phyloP scores from a whole-genome alignment of 2,888 invertebrate genomes.

The Euzetes globulus region DNA sequence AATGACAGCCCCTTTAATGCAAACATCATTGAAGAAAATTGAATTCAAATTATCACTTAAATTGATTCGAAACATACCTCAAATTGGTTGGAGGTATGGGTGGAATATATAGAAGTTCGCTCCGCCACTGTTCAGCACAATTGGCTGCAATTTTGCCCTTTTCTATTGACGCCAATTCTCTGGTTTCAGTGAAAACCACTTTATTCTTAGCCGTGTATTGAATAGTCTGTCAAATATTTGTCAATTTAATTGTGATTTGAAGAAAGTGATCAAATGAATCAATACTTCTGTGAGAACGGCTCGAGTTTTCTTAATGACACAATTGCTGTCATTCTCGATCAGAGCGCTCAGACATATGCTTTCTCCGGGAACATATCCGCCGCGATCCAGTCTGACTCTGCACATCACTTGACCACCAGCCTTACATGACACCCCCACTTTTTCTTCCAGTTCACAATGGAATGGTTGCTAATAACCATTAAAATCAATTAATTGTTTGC shows the following conservation, averaged over 20 bases:
- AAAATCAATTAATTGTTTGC: conserved; percentile 1
- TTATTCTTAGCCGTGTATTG: conserved; percentile 79
- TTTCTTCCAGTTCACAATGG: conserved; percentile 82
- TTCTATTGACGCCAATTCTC: conserved; percentile 69
- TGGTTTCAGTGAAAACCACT: conserved; percentile 73
- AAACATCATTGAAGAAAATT: background rate
- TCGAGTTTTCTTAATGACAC: conserved; percentile 73
- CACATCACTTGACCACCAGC: conserved; percentile 79
- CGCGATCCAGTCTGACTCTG: conserved; percentile 75
- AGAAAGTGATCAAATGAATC: conserved; percentile 42
- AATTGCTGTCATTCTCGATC: conserved; percentile 73
- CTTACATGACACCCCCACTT: conserved; percentile 77
- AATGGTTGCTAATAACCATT: conserved; percentile 63
- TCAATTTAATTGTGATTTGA: conserved; percentile 20
- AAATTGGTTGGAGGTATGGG: conserved; percentile 89
- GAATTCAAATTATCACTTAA: background rate
- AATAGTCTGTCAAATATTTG: conserved; percentile 59
- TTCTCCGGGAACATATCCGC: conserved; percentile 91
- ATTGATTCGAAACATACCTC: conserved; percentile 42
- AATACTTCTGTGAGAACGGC: conserved; percentile 69
- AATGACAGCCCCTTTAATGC: conserved; percentile 67
- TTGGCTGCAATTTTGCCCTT: conserved; percentile 74
- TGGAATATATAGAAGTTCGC: conserved; percentile 81
- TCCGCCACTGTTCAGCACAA: conserved; percentile 73
- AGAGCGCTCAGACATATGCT: conserved; percentile 77